Percentiles rank a stretch among this genome's conserved stretches.
phyloP scores from a whole-genome alignment of 2,113 vertebrate genomes.

The Eurypyga helias region DNA sequence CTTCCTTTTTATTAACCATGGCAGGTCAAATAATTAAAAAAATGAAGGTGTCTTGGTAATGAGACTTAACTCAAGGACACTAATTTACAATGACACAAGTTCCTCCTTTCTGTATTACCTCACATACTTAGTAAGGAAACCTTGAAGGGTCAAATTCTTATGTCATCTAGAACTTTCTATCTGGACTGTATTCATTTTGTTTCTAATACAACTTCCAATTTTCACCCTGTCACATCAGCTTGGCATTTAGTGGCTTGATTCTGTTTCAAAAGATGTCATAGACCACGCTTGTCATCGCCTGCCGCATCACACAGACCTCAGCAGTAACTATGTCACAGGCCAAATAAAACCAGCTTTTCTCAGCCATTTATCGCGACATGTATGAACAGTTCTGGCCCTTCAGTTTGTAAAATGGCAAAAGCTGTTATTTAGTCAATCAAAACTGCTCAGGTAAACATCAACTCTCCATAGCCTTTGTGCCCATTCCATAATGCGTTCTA shows the following conservation, averaged over 20 bases:
- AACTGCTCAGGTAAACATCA: neutral
- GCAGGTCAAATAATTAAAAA: constrained; percentile 64
- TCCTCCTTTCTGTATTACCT: constrained; percentile 45
- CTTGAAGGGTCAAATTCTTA: constrained; percentile 62
- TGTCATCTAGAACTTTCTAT: constrained; percentile 15
- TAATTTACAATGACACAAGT: constrained; percentile 67
- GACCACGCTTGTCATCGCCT: constrained; percentile 66
- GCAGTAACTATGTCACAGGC: constrained; percentile 5
- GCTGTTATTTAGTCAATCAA: neutral
- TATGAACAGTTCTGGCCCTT: neutral
- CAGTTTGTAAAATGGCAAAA: neutral
- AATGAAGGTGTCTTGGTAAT: constrained; percentile 55
- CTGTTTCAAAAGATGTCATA: constrained; percentile 64
- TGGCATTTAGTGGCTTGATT: constrained; percentile 47
- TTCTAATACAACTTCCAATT: constrained; percentile 24
- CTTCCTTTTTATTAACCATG: constrained; percentile 64
- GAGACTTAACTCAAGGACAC: constrained; percentile 30
- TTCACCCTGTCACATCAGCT: constrained; percentile 51
- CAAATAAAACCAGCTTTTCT: constrained; percentile 44
- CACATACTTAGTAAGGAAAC: constrained; percentile 27
- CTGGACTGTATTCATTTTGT: neutral
- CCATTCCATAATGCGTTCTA: neutral
- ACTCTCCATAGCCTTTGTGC: neutral
- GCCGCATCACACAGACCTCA: constrained; percentile 58
- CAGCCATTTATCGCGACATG: neutral